Conservation (phyloP, 2,888 invertebrate species). For the Xestoiulus laeticollis region DNA sequence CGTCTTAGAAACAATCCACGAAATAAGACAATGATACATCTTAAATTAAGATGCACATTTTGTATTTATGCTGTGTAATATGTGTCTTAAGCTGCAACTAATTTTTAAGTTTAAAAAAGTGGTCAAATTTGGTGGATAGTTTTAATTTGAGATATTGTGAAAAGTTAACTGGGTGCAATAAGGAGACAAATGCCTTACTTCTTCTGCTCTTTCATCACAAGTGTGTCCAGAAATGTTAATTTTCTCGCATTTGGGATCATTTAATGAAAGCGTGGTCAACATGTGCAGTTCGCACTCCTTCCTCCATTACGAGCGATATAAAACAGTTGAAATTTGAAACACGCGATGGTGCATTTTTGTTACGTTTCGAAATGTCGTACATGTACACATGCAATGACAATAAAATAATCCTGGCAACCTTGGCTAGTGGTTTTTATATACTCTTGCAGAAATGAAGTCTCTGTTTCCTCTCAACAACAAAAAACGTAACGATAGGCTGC, state of each 20-base stretch:
- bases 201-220: not conserved
- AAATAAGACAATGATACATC: too few relatives aligned
- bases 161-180: too few relatives aligned
- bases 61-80: too few relatives aligned
- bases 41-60: too few relatives aligned
- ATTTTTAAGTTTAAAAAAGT: too few relatives aligned
- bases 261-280: too few relatives aligned
- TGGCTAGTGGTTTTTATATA: not conserved
- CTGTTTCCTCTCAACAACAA: slow-evolving; percentile 12
- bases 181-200: not conserved
- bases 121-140: too few relatives aligned
- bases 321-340: not conserved
- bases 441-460: not conserved
- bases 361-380: not conserved
- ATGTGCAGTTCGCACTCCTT: not conserved
- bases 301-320: not conserved
- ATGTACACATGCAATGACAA: too few relatives aligned
- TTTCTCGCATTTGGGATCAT: not conserved
- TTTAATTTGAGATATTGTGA: too few relatives aligned
- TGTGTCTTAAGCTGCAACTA: too few relatives aligned
- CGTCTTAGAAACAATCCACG: too few relatives aligned
- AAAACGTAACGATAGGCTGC: not conserved
- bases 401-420: not conserved
- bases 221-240: not conserved
- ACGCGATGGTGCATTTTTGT: not conserved